Conservation (phyloP, 2,797 vertebrate species). For the Xenops minutus region DNA sequence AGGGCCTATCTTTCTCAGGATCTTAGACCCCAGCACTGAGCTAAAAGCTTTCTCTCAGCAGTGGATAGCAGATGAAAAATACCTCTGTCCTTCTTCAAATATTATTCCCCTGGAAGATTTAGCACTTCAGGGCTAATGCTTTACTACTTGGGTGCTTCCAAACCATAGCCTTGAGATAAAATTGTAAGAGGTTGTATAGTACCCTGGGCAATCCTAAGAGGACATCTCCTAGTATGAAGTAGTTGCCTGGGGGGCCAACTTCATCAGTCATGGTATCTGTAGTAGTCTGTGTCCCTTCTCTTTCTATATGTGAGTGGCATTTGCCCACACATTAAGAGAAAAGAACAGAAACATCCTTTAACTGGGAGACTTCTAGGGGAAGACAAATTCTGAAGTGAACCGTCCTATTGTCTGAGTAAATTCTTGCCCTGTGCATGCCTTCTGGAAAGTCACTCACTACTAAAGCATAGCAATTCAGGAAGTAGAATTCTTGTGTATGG, state of each 20-base stretch:
- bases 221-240: not conserved
- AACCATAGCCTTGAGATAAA: not conserved
- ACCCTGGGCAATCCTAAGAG: not conserved
- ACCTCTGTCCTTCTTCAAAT: slow-evolving; percentile 24
- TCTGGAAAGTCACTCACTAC: not conserved
- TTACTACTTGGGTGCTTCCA: not conserved
- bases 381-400: not conserved
- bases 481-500: not conserved
- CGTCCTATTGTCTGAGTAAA: not conserved
- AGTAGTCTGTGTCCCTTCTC: not conserved
- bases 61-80: slow-evolving; percentile 29
- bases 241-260: not conserved
- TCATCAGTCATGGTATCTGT: not conserved
- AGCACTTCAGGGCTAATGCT: slow-evolving; percentile 10
- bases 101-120: slow-evolving; percentile 11
- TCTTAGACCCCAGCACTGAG: slow-evolving; percentile 15
- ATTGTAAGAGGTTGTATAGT: not conserved
- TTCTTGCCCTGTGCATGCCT: not conserved
- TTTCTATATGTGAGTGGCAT: not conserved
- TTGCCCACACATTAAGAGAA: not conserved
- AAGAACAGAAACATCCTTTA: slow-evolving; percentile 3
- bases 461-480: not conserved
- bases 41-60: slow-evolving; percentile 41
- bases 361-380: not conserved
- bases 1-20: slow-evolving; percentile 43